phyloP scores from a whole-genome alignment of 2,113 vertebrate genomes.

The Microtus oregoni region DNA sequence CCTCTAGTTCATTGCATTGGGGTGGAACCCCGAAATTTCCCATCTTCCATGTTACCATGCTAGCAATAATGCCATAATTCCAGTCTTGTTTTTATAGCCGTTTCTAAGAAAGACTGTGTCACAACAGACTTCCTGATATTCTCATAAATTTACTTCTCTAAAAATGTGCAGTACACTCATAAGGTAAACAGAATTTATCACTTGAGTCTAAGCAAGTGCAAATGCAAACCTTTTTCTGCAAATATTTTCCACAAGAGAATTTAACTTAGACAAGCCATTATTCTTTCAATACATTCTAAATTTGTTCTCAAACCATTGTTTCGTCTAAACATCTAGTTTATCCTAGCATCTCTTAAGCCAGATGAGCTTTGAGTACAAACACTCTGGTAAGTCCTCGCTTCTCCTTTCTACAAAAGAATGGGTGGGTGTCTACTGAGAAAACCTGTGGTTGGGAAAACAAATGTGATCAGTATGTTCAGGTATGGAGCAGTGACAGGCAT shows the following conservation, averaged over 20 bases:
- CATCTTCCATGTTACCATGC: not conserved
- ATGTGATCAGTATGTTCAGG: not conserved
- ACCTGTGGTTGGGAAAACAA: not conserved
- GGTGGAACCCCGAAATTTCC: not conserved
- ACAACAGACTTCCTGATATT: not conserved
- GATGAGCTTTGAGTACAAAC: not conserved
- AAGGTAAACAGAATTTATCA: slow-evolving; percentile 56
- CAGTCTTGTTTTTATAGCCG: not conserved
- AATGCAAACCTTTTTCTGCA: slow-evolving; percentile 47
- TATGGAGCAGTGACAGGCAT: fast-evolving
- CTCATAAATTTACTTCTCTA: not conserved
- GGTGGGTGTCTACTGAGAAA: not conserved
- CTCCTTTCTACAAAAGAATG: not conserved
- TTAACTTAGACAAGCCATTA: not conserved
- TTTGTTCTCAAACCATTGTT: not conserved
- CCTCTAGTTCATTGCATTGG: not conserved
- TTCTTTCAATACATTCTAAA: not conserved
- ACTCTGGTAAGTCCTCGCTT: not conserved
- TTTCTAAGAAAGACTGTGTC: not conserved
- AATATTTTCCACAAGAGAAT: slow-evolving; percentile 26
- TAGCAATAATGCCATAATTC: not conserved
- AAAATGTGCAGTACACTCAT: slow-evolving; percentile 60
- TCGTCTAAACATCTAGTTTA: not conserved
- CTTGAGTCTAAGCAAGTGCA: slow-evolving; percentile 36
- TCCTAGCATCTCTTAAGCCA: not conserved